Base-by-base conservation (phyloP, 2,113 vertebrate genomes). In the Zingel zingel region DNA sequence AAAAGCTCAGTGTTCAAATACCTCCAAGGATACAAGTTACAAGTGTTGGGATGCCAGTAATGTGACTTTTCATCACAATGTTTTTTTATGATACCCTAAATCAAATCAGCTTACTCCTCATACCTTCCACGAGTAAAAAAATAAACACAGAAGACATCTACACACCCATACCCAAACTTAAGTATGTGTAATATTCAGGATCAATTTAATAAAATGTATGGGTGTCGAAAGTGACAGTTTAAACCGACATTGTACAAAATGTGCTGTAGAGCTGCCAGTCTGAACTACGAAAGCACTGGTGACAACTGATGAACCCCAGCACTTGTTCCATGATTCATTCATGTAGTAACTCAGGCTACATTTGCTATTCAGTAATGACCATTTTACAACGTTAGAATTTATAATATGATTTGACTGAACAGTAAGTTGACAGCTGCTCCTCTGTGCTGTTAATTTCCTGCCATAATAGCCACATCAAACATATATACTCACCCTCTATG, bases 401-500 rank as follows among this genome's bases (percentile, higher is more conserved):
- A 16, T 73, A 59, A 70, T 68, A 27, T 12, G 14, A 72, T 69
- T 78, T 69, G 2, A 66, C 16, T 58, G 36, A 67, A 58, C 54
- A 65, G 64, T 78, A 16, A 58, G 62, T 65, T 84, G 77, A 81
- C 77, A 82, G 85, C 81, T 85, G 86, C 84, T 91, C 21, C 23
- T 73, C 6, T 47, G 66, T 69, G 39, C 69, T 48, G 67, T 83
- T 72, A 62, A 90, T 90, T 86, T 81, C 62, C 81, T 83, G 81
- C 61, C 75, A 79, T 83, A 76, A 89, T 25, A 81, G 47, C 64
- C 81, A 75, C 83, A 86, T 88, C 75, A 86, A 89, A 91, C 73
- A 79, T 79, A 21, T 54, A 83, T 78, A 92, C 93, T 93, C 89
- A 94, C 93, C 86, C 73, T 67, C 66, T 64, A 39, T 47, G 69